These are phyloP conservation scores for Karalla daura DNA, from an alignment of 2,797 vertebrate genomes.

Conservation along the genomic window DNA sequence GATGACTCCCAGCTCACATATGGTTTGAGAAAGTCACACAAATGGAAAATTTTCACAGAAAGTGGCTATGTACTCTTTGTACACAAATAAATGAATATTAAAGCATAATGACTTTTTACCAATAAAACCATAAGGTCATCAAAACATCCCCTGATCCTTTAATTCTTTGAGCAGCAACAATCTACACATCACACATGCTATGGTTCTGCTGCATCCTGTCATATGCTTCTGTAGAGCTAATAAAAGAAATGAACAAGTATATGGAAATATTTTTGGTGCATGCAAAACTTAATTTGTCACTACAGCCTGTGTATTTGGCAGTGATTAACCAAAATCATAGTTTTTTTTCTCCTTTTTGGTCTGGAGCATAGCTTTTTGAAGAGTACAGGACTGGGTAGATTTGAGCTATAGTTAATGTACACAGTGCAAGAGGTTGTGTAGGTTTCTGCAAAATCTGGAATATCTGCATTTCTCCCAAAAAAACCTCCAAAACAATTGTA, in stretches of 20 bases:
- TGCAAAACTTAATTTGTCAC: too few relatives aligned
- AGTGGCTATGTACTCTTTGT: not conserved
- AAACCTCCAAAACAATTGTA: not conserved
- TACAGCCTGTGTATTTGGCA: too few relatives aligned
- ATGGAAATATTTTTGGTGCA: too few relatives aligned
- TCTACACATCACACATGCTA: not conserved
- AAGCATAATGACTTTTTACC: not conserved
- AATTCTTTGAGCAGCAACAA: not conserved
- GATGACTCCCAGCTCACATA: not conserved
- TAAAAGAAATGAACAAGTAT: too few relatives aligned
- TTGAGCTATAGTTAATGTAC: not conserved
- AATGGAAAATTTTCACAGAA: not conserved
- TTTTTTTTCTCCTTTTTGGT: too few relatives aligned
- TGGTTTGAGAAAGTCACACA: not conserved
- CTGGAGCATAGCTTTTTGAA: not conserved
- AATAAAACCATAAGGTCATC: not conserved
- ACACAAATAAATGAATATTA: too few relatives aligned
- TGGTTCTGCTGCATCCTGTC: not conserved
- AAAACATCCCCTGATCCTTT: not conserved
- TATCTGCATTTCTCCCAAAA: too few relatives aligned
- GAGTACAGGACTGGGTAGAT: not conserved
- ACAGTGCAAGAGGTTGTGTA: not conserved
- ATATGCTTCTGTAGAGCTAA: not conserved
- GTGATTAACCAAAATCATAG: too few relatives aligned
- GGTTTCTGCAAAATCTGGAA: too few relatives aligned